Conservation (phyloP, 2,797 vertebrate species). For the Siniperca scherzeri region DNA sequence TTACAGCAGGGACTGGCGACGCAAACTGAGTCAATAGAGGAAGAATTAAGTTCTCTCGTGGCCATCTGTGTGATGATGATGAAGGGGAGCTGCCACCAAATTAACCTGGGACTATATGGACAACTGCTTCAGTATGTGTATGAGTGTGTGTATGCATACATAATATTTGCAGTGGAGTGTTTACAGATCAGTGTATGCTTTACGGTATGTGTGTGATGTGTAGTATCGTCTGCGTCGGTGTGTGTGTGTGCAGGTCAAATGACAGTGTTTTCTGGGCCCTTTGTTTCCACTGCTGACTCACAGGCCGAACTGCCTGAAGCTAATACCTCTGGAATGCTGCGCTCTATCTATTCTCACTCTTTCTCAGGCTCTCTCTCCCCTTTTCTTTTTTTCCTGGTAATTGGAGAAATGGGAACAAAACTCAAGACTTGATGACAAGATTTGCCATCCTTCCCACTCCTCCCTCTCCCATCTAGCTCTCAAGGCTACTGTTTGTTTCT, state of each 20-base stretch:
- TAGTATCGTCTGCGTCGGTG: not conserved
- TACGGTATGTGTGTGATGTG: slow-evolving; percentile 8
- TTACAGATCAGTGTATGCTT: slow-evolving; percentile 30
- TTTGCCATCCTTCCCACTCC: slow-evolving; percentile 18
- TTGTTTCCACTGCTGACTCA: slow-evolving; percentile 57
- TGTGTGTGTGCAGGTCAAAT: slow-evolving; percentile 44
- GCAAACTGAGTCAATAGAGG: slow-evolving; percentile 80
- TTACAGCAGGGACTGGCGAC: slow-evolving; percentile 71
- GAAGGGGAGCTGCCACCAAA: slow-evolving; percentile 71
- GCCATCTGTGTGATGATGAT: slow-evolving; percentile 82
- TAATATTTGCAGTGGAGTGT: slow-evolving; percentile 27
- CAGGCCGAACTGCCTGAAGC: slow-evolving; percentile 65
- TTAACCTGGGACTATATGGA: slow-evolving; percentile 74
- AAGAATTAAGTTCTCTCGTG: slow-evolving; percentile 82
- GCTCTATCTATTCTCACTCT: slow-evolving; percentile 37
- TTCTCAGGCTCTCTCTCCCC: not conserved
- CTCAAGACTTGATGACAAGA: not conserved
- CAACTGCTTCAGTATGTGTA: slow-evolving; percentile 48
- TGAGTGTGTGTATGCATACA: not conserved
- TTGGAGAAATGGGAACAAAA: slow-evolving; percentile 53
- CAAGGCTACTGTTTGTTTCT: slow-evolving; percentile 11
- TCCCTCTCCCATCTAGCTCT: slow-evolving; percentile 24
- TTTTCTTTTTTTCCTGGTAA: slow-evolving; percentile 33
- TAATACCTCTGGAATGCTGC: slow-evolving; percentile 70
- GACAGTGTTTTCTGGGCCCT: slow-evolving; percentile 50